Evolutionary conservation across 1,140 invertebrate genomes (phyloP).

Genomic region (fruit fly (Drosophila melanogaster)): DNA sequence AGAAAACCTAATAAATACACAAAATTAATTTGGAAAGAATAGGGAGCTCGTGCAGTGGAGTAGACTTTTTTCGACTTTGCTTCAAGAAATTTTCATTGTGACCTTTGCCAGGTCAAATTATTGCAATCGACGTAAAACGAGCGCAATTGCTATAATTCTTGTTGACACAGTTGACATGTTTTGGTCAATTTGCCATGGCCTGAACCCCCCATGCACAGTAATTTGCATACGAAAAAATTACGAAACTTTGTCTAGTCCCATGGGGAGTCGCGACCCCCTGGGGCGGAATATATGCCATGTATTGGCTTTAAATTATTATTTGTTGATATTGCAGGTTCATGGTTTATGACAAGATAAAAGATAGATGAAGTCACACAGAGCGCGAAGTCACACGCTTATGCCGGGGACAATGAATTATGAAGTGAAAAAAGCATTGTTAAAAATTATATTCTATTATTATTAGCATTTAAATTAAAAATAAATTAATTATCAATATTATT

Average conservation of each 20-base stretch:
- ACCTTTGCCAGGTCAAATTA: conserved; percentile 30
- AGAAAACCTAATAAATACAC: neutral
- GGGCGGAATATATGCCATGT: conserved; percentile 17
- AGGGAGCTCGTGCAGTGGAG: neutral
- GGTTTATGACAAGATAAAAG: conserved; percentile 1
- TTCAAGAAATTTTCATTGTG: neutral
- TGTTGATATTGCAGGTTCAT: conserved; percentile 42
- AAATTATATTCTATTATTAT: too few relatives aligned
- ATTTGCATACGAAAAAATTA: conserved; percentile 50
- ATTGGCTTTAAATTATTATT: conserved; percentile 50
- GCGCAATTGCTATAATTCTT: conserved; percentile 35
- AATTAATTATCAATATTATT: too few relatives aligned
- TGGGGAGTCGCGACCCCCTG: conserved; percentile 6
- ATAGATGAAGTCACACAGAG: neutral
- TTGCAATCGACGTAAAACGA: conserved; percentile 7
- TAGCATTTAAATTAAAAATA: too few relatives aligned
- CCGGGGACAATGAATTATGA: too few relatives aligned
- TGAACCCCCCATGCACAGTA: conserved; percentile 37
- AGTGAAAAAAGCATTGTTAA: too few relatives aligned
- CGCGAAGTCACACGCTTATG: too few relatives aligned
- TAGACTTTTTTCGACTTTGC: neutral
- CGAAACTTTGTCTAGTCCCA: conserved; percentile 36
- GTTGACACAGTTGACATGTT: conserved; percentile 43
- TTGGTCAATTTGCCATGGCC: conserved; percentile 31
- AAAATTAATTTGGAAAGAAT: neutral